These are phyloP conservation scores for Eupelmus urozonus DNA, from an alignment of 2,888 invertebrate species.

Conservation along the genomic window DNA sequence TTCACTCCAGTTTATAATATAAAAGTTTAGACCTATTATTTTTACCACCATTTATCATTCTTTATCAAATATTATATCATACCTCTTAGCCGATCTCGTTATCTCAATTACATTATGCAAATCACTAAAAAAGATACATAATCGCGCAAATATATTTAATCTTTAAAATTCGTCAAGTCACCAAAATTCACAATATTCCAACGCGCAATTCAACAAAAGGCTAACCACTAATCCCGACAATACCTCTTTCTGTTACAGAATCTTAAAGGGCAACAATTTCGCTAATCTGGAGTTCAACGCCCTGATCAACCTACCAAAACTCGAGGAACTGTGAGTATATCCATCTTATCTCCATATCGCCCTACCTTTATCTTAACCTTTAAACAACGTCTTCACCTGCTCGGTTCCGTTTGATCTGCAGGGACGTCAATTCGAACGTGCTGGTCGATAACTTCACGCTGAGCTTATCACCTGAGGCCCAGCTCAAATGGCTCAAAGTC, in stretches of 20 bases:
- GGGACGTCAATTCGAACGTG: constrained; percentile 81
- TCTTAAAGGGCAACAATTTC: constrained; percentile 78
- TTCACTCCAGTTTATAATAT: too few species aligned
- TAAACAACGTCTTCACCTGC: neutral
- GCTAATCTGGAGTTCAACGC: constrained; percentile 73
- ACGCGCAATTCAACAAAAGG: too few species aligned
- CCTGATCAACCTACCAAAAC: constrained; percentile 68
- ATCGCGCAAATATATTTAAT: too few species aligned
- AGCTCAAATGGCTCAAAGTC: constrained; percentile 79
- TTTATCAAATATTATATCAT: too few species aligned
- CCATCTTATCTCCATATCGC: constrained; percentile 8
- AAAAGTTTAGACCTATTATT: too few species aligned
- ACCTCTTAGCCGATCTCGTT: too few species aligned
- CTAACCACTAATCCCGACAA: too few species aligned
- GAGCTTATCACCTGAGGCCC: constrained; percentile 78
- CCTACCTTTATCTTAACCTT: neutral
- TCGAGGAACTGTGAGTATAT: constrained; percentile 72
- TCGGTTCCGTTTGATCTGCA: constrained; percentile 67
- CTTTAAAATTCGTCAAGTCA: too few species aligned
- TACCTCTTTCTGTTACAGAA: constrained; percentile 74
- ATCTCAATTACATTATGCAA: too few species aligned
- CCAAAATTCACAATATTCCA: too few species aligned
- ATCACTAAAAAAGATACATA: too few species aligned
- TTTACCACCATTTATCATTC: too few species aligned
- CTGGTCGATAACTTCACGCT: constrained; percentile 78